Conservation (phyloP, 64 coral and sea anemone genomes). For the Porites australiensis region DNA sequence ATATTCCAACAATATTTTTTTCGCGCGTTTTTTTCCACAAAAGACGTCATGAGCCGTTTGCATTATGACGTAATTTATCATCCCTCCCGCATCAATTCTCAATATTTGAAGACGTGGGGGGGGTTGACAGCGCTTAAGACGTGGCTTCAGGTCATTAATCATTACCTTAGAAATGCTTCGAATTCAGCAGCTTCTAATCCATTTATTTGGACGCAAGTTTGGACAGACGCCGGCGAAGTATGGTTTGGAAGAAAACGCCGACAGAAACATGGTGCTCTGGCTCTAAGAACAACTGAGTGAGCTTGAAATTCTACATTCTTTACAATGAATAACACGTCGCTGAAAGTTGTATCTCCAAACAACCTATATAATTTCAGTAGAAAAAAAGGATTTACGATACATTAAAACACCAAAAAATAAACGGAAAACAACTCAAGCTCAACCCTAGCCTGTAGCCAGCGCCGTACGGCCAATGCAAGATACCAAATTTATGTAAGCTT, state of each 20-base stretch:
- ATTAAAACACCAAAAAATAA: too few relatives aligned
- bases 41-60: too few relatives aligned
- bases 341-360: constrained; percentile 53
- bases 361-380: constrained; percentile 29
- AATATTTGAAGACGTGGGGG: too few relatives aligned
- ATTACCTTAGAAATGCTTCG: constrained; percentile 55
- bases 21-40: too few relatives aligned
- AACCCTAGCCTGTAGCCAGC: too few relatives aligned
- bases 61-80: too few relatives aligned
- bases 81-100: too few relatives aligned
- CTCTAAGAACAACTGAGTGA: constrained; percentile 46
- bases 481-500: background rate
- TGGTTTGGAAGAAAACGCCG: constrained; percentile 56
- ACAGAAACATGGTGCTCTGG: constrained; percentile 65
- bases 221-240: constrained; percentile 28
- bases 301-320: constrained; percentile 52
- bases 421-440: too few relatives aligned
- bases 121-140: too few relatives aligned
- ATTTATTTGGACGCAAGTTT: constrained; percentile 67
- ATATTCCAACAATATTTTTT: too few relatives aligned
- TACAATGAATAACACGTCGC: constrained; percentile 66
- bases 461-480: too few relatives aligned
- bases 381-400: background rate
- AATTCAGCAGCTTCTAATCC: constrained; percentile 60
- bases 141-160: too few relatives aligned